These are phyloP conservation scores for Pristionchus fissidentatus DNA, from an alignment of 2,888 invertebrate genomes.

Conservation along the genomic window DNA sequence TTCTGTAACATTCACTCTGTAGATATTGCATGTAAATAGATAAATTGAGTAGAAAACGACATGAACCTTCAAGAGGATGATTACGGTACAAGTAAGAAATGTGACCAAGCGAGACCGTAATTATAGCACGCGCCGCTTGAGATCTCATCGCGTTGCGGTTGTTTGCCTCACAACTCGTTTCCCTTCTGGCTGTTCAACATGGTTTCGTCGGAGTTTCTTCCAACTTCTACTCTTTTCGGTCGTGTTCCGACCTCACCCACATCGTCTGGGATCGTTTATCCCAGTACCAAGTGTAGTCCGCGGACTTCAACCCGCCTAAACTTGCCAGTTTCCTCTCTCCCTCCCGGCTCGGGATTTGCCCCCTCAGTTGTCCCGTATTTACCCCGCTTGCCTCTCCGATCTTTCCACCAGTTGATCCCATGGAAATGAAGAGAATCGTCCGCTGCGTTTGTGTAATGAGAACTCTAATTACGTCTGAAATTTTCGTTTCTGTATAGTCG, in stretches of 20 bases:
- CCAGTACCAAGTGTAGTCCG: neutral
- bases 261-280: neutral
- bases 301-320: neutral
- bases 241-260: neutral
- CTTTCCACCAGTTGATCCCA: neutral
- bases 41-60: constrained; percentile 1
- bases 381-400: neutral
- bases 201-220: constrained; percentile 25
- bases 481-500: too few relatives aligned
- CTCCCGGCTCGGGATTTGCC: too few relatives aligned
- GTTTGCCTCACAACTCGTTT: too few relatives aligned
- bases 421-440: neutral
- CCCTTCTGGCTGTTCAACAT: neutral
- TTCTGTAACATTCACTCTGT: constrained; percentile 35
- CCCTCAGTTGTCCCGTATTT: constrained; percentile 43
- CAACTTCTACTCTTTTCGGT: constrained; percentile 14
- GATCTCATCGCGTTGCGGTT: neutral
- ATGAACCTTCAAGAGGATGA: neutral
- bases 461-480: too few relatives aligned
- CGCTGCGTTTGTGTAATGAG: constrained; percentile 31
- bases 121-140: neutral
- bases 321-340: constrained; percentile 6
- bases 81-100: neutral
- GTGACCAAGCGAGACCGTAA: neutral
- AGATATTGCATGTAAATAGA: constrained; percentile 26